phyloP scores from a whole-genome alignment of 2,797 vertebrate genomes.

The Clarias laeviceps region DNA sequence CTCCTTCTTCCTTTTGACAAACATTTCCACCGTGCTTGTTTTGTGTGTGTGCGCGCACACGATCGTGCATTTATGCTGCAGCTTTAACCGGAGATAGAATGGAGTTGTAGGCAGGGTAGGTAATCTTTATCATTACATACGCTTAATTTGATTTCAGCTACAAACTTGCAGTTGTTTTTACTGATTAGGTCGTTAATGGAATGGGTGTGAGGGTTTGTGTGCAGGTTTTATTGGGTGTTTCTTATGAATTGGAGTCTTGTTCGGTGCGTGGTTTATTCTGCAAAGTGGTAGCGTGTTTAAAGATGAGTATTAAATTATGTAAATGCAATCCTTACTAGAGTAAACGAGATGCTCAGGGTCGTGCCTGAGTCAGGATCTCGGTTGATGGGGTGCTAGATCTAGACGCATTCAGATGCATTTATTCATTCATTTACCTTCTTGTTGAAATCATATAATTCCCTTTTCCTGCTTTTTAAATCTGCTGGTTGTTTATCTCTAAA shows the following conservation, averaged over 20 bases:
- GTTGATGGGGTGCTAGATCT: not conserved
- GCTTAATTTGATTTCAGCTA: slow-evolving; percentile 22
- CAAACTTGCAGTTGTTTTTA: not conserved
- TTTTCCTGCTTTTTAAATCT: not conserved
- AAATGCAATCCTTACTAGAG: slow-evolving; percentile 6
- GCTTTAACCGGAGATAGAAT: slow-evolving; percentile 3
- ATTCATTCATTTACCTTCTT: no score
- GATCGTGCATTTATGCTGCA: not conserved
- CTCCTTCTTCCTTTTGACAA: slow-evolving; percentile 5
- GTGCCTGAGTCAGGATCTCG: not conserved
- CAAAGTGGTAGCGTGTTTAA: not conserved
- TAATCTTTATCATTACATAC: slow-evolving; percentile 13
- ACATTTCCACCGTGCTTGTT: not conserved
- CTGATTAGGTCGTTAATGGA: not conserved
- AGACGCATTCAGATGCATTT: no score
- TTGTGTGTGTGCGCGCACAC: not conserved
- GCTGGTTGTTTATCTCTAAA: not conserved
- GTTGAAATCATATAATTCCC: no score
- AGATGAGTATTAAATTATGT: slow-evolving; percentile 25
- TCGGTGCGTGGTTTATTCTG: not conserved
- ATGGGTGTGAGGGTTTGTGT: not conserved
- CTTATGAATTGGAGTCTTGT: not conserved
- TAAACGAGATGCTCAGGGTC: slow-evolving; percentile 8
- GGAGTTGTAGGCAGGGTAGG: not conserved
- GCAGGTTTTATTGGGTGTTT: not conserved